phyloP scores from a whole-genome alignment of 2,113 vertebrate species.

The Coreoperca whiteheadi region DNA sequence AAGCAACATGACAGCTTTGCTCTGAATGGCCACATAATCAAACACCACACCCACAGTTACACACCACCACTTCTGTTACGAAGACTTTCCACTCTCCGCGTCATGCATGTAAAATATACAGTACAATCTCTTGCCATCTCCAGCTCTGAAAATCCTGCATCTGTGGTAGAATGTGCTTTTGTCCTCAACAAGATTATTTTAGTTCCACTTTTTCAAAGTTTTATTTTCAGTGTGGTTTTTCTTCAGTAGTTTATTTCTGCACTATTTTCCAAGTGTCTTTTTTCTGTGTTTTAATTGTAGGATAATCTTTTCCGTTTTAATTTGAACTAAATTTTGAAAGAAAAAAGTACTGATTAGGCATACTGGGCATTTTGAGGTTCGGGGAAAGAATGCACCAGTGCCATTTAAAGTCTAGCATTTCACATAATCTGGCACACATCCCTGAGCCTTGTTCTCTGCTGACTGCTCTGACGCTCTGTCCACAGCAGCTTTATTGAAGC shows the following conservation, averaged over 20 bases:
- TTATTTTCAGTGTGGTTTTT: background rate
- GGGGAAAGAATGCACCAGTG: background rate
- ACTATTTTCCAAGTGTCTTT: background rate
- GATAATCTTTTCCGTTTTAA: background rate
- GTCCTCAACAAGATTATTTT: background rate
- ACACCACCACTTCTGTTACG: slow-evolving; percentile 54
- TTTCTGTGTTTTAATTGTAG: background rate
- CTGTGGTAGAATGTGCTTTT: slow-evolving; percentile 8
- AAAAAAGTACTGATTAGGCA: background rate
- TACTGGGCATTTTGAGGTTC: background rate
- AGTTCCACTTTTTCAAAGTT: background rate
- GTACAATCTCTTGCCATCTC: background rate
- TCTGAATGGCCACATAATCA: slow-evolving; percentile 73
- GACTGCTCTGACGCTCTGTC: slow-evolving; percentile 13
- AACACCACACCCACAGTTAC: slow-evolving; percentile 66
- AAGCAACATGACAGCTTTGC: slow-evolving; percentile 78
- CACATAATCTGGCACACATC: slow-evolving; percentile 1
- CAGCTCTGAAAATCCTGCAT: slow-evolving; percentile 6
- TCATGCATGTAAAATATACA: slow-evolving; percentile 46
- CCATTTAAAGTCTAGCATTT: slow-evolving; percentile 10
- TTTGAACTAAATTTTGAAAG: background rate
- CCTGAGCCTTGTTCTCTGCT: background rate
- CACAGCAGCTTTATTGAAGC: slow-evolving; percentile 14
- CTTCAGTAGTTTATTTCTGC: too few relatives aligned
- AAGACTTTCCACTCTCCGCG: slow-evolving; percentile 18